These are phyloP conservation scores for Diorhabda elongata DNA, from an alignment of 1,140 invertebrate genomes.

Conservation along the genomic window DNA sequence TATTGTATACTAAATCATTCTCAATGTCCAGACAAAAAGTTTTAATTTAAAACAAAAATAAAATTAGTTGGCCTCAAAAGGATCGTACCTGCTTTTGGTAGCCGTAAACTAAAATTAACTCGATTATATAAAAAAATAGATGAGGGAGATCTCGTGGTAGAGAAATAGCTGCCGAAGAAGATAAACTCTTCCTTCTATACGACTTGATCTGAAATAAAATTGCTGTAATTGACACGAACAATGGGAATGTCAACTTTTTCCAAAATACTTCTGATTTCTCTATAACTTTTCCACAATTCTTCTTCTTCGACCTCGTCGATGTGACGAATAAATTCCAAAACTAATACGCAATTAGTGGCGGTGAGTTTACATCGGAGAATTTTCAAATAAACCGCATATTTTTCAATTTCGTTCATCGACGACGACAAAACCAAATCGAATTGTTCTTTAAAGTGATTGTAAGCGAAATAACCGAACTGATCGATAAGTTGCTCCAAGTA, in stretches of 20 bases:
- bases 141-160: too few species aligned
- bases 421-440: not conserved
- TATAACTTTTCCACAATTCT: not conserved
- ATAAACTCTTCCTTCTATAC: too few species aligned
- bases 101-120: too few species aligned
- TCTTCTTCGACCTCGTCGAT: not conserved
- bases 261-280: not conserved
- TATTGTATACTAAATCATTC: too few species aligned
- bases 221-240: not conserved
- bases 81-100: too few species aligned
- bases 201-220: too few species aligned
- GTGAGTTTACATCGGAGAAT: slow-evolving; percentile 9
- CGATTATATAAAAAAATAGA: too few species aligned
- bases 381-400: not conserved
- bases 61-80: too few species aligned
- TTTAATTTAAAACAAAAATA: too few species aligned
- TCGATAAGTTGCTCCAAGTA: slow-evolving; percentile 9
- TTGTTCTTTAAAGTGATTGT: not conserved
- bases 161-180: too few species aligned
- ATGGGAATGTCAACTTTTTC: not conserved
- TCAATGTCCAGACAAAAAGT: too few species aligned
- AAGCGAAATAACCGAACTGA: not conserved
- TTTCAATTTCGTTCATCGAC: not conserved
- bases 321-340: not conserved
- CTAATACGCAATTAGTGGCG: not conserved